Evolutionary conservation across 2,888 invertebrate genomes (phyloP), one percentile per base, ranked within the genome.

Genomic region (Andrena fulva): DNA sequence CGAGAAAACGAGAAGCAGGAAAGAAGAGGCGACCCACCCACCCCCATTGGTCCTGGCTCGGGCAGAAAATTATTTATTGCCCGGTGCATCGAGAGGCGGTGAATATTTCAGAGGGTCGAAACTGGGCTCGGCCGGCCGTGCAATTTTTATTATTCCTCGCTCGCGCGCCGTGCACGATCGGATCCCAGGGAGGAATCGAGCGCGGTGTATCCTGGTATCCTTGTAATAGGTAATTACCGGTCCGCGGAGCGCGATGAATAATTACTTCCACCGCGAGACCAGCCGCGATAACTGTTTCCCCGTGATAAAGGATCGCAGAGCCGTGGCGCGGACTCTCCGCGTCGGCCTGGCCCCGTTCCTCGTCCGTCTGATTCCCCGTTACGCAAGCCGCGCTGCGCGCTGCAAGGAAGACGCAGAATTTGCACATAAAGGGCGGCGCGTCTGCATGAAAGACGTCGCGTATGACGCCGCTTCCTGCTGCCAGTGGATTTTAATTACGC

Each of bases 31-130:
- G 42, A 42, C 42, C 42, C 42, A 42, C 42, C 42, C 42, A 42
- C 42, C 42, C 74, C 7, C 56, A 6, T 52, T 50, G 73, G 62
- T 76, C 68, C 64, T 52, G 82, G 67, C 69, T 59, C 48, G 67
- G 67, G 42, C 60, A 77, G 70, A 48, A 84, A 83, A 84, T 83
- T 85, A 85, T 85, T 85, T 85, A 85, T 77, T 72, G 56, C 63
- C 73, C 54, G 48, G 7, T 60, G 77, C 71, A 74, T 77, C 74
- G 77, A 75, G 83, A 80, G 60, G 77, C 64, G 74, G 59, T 78
- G 69, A 83, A 77, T 74, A 83, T 83, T 74, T 79, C 75, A 72
- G 33, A 31, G 72, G 73, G 69, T 72, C 66, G 48, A 60, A 42
- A 56, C 42, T 16, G 42, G 76, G 60, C n/a, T 59, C 59, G 4